Evolutionary conservation across 2,797 vertebrate genomes (phyloP).

Genomic region (Capromys pilorides): DNA sequence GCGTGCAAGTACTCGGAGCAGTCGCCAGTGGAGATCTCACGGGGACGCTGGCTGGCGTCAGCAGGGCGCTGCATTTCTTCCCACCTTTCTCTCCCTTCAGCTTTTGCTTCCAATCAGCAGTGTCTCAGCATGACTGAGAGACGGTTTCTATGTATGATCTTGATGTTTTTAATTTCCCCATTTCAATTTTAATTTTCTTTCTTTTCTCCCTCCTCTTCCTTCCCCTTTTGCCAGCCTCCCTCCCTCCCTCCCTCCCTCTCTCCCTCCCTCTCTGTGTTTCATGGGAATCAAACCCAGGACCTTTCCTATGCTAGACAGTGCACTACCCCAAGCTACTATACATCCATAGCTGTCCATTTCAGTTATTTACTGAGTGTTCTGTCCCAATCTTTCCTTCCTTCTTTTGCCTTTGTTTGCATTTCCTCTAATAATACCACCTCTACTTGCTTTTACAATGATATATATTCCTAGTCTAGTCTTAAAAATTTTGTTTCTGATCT

Average conservation of each 20-base stretch:
- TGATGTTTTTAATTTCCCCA: not conserved
- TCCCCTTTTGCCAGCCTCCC: too few relatives aligned
- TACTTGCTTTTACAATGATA: not conserved
- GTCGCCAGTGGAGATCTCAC: too few relatives aligned
- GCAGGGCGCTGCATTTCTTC: too few relatives aligned
- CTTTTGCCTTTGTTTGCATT: conserved; percentile 37
- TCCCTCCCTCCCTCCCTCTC: too few relatives aligned
- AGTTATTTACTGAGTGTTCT: not conserved
- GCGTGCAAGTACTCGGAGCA: too few relatives aligned
- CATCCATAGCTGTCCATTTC: not conserved
- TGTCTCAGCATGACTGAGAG: not conserved
- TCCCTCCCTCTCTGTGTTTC: not conserved
- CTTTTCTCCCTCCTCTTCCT: not conserved
- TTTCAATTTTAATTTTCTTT: not conserved
- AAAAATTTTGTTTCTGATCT: conserved; percentile 8
- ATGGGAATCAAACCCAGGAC: not conserved
- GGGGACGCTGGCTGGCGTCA: too few relatives aligned
- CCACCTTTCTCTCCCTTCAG: too few relatives aligned
- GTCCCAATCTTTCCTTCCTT: not conserved
- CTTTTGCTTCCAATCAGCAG: not conserved
- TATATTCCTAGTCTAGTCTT: not conserved
- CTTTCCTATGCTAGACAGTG: not conserved
- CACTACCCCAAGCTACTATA: not conserved
- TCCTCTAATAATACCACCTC: not conserved
- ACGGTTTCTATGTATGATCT: not conserved